Conservation (phyloP, 2,888 invertebrate genomes). For the Prenolepis imparis region DNA sequence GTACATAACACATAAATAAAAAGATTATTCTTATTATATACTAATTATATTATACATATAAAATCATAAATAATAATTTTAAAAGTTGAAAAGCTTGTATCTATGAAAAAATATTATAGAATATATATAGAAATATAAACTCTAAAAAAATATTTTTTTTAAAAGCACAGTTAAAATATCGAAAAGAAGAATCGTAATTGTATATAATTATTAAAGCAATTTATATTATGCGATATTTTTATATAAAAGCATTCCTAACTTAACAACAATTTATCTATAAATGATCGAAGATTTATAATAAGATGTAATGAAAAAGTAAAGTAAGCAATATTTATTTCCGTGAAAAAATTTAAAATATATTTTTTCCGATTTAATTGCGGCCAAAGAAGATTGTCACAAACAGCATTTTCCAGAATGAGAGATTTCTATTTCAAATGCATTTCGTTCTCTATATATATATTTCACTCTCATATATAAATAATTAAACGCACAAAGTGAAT, state of each 20-base stretch:
- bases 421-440: not conserved
- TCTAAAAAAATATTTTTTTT: not conserved
- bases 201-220: not conserved
- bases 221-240: not conserved
- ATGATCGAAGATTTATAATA: not conserved
- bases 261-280: not conserved
- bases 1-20: not conserved
- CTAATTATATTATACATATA: not conserved
- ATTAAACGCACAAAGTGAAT: not conserved
- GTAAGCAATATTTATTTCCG: not conserved
- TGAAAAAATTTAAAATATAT: too few relatives aligned
- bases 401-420: not conserved
- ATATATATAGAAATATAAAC: not conserved
- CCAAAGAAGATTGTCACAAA: not conserved
- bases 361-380: not conserved
- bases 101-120: not conserved
- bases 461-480: not conserved
- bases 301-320: not conserved
- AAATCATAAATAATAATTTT: not conserved
- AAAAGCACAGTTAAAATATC: not conserved
- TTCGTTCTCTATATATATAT: too few relatives aligned
- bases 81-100: not conserved
- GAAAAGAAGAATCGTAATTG: not conserved
- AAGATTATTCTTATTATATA: not conserved
- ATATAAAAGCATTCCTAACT: not conserved